A percentile compares a stretch with the other conserved stretches of the same genome.
These are phyloP conservation scores for Poecile atricapillus DNA, from an alignment of 2,113 vertebrate genomes.

Conservation along the genomic window DNA sequence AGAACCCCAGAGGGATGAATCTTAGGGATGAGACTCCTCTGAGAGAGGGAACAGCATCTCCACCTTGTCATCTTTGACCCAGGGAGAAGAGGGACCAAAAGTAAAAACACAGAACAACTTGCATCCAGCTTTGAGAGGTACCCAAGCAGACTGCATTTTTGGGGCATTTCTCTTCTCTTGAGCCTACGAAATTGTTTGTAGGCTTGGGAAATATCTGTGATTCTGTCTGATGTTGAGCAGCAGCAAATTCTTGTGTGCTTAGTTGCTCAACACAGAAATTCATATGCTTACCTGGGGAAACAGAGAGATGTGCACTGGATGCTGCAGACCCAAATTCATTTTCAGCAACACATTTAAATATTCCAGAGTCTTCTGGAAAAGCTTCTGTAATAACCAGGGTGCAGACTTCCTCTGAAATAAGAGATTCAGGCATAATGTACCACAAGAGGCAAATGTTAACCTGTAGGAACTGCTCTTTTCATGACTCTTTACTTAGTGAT, in stretches of 20 bases:
- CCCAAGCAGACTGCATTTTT: not conserved
- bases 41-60: not conserved
- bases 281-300: conserved; percentile 76
- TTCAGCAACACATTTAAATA: conserved; percentile 84
- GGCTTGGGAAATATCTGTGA: not conserved
- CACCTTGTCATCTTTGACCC: not conserved
- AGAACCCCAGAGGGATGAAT: not conserved
- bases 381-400: conserved; percentile 89
- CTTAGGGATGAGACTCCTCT: not conserved
- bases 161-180: not conserved
- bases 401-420: conserved; percentile 84
- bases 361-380: conserved; percentile 86
- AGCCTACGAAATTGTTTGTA: not conserved
- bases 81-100: not conserved
- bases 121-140: not conserved
- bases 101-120: not conserved
- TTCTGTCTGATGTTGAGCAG: not conserved
- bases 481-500: not conserved
- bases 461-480: not conserved
- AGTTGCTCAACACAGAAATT: not conserved
- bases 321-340: conserved; percentile 80
- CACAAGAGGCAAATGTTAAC: not conserved
- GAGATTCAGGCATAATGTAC: not conserved
- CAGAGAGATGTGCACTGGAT: conserved; percentile 79
- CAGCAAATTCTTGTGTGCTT: not conserved